phyloP scores from a whole-genome alignment of 2,113 vertebrate species.

The Beaufortia kweichowensis region DNA sequence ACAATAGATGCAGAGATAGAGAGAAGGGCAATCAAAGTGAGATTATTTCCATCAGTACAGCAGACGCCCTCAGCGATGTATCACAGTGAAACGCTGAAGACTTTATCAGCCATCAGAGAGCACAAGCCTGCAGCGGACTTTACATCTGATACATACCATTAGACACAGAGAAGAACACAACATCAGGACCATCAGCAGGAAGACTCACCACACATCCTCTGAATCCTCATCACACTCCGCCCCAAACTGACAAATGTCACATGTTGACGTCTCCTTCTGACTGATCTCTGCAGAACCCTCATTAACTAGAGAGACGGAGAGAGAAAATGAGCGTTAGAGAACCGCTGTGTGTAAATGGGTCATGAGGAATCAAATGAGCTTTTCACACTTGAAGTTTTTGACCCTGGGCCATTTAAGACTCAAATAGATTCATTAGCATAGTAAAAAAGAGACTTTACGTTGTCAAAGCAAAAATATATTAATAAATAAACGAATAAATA shows the following conservation, averaged over 20 bases:
- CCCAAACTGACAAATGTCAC: constrained; percentile 98
- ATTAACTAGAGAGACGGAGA: constrained; percentile 77
- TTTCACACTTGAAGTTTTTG: too few relatives aligned
- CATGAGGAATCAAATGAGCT: neutral
- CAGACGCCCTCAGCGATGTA: constrained; percentile 11
- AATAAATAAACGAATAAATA: too few relatives aligned
- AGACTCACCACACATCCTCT: constrained; percentile 94
- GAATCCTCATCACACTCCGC: constrained; percentile 98
- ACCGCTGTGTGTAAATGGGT: neutral
- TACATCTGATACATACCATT: constrained; percentile 36
- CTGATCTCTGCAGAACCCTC: constrained; percentile 95
- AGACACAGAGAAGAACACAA: constrained; percentile 6
- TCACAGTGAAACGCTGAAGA: constrained; percentile 34
- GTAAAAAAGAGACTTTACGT: too few relatives aligned
- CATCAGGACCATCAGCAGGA: neutral
- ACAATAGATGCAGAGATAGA: neutral
- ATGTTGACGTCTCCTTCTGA: constrained; percentile 97
- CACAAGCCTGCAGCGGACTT: constrained; percentile 9
- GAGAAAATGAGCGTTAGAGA: neutral
- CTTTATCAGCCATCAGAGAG: constrained; percentile 25
- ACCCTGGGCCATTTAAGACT: too few relatives aligned
- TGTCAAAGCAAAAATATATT: too few relatives aligned
- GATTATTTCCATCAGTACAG: constrained; percentile 31
- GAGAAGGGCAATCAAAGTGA: constrained; percentile 3
- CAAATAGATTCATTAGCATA: too few relatives aligned